Evolutionary conservation across 2,797 vertebrate genomes (phyloP).

Genomic region (Salmo trutta): DNA sequence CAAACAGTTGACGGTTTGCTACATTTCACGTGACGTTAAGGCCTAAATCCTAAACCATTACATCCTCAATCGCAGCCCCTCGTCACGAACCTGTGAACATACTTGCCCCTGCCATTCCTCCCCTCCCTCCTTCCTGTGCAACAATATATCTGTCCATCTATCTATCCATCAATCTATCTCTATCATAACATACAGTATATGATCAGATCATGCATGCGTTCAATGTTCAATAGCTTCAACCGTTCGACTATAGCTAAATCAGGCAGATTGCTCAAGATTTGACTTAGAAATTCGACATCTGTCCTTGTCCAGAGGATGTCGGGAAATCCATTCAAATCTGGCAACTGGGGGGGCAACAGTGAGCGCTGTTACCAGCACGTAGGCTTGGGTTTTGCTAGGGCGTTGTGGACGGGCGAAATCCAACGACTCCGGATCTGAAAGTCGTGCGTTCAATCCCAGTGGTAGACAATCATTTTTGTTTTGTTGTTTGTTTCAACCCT

Average conservation of each 20-base stretch:
- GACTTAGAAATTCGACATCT: too few species aligned
- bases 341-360: too few species aligned
- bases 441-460: too few species aligned
- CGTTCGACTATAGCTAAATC: slow-evolving; percentile 45
- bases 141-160: not conserved
- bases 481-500: too few species aligned
- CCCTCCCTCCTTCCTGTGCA: not conserved
- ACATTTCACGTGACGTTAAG: slow-evolving; percentile 65
- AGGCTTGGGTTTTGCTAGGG: too few species aligned
- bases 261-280: too few species aligned
- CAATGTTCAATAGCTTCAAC: slow-evolving; percentile 38
- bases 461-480: too few species aligned
- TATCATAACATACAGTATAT: slow-evolving; percentile 31
- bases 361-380: too few species aligned
- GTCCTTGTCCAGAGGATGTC: too few species aligned
- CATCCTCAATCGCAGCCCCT: not conserved
- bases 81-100: not conserved
- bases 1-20: slow-evolving; percentile 75
- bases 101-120: not conserved
- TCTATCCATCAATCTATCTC: slow-evolving; percentile 20
- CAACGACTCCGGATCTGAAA: too few species aligned
- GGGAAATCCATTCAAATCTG: too few species aligned
- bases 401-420: too few species aligned
- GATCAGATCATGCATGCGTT: slow-evolving; percentile 57
- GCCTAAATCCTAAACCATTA: slow-evolving; percentile 60